These are phyloP conservation scores for Nyctereutes procyonoides DNA, from an alignment of 2,113 vertebrate genomes.

Conservation along the genomic window DNA sequence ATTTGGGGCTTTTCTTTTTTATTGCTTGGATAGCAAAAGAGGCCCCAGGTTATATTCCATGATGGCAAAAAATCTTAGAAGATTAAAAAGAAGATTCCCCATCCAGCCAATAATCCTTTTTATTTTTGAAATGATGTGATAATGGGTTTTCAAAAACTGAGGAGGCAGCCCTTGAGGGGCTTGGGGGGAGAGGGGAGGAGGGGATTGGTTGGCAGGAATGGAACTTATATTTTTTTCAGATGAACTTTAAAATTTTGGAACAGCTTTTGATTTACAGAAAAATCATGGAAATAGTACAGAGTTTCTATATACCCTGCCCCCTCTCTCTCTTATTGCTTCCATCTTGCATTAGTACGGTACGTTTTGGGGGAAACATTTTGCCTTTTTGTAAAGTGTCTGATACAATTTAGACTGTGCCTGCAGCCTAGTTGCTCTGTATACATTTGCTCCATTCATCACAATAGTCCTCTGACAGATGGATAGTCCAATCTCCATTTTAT, in stretches of 20 bases:
- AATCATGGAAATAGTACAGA: neutral
- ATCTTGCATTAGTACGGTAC: neutral
- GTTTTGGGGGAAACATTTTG: neutral
- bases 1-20: neutral
- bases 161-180: neutral
- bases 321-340: neutral
- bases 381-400: neutral
- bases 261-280: neutral
- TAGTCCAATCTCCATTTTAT: neutral
- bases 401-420: neutral
- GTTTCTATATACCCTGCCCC: neutral
- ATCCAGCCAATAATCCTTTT: neutral
- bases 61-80: neutral
- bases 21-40: neutral
- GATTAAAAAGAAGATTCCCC: neutral
- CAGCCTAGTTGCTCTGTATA: neutral
- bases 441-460: neutral
- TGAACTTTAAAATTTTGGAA: neutral
- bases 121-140: neutral
- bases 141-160: neutral
- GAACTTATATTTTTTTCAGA: neutral
- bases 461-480: neutral
- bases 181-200: fast-evolving
- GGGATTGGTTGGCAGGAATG: no score
- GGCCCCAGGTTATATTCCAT: neutral